Evolutionary conservation across 2,113 vertebrate species (phyloP).

Genomic region (Ondatra zibethicus): DNA sequence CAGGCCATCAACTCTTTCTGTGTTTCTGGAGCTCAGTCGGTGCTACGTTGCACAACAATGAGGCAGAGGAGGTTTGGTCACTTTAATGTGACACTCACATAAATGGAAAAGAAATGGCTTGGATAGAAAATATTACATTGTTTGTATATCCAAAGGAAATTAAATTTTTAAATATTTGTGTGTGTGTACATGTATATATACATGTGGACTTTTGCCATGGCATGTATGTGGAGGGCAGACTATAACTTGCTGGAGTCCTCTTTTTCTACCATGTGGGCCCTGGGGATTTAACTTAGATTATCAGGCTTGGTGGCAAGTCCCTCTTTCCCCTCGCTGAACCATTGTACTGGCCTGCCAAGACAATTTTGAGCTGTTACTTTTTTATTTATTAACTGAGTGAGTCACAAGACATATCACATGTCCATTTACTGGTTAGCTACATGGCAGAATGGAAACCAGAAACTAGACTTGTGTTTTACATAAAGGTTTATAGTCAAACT

Average conservation of each 20-base stretch:
- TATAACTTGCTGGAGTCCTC: background rate
- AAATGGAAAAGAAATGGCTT: slow-evolving; percentile 8
- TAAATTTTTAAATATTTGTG: background rate
- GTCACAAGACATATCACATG: background rate
- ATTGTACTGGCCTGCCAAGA: background rate
- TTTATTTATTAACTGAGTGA: slow-evolving; percentile 30
- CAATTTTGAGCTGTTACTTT: slow-evolving; percentile 1
- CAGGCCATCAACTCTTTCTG: background rate
- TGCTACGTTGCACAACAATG: background rate
- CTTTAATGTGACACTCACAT: background rate
- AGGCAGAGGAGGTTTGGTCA: background rate
- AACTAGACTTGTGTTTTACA: slow-evolving; percentile 32
- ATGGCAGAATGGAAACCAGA: background rate
- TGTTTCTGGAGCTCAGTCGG: background rate
- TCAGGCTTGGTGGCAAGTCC: background rate
- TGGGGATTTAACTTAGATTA: background rate
- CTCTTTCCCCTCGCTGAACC: background rate
- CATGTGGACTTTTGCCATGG: background rate
- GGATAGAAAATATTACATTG: background rate
- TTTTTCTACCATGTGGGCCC: background rate
- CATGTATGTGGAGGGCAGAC: background rate
- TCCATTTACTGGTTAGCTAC: background rate
- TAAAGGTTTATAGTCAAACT: slow-evolving; percentile 36
- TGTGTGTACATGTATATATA: background rate
- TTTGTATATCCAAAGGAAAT: slow-evolving; percentile 32